Evolutionary conservation across 35 echinoderm and acorn worm genomes (phyloP).

Genomic region (Antedon bifida): DNA sequence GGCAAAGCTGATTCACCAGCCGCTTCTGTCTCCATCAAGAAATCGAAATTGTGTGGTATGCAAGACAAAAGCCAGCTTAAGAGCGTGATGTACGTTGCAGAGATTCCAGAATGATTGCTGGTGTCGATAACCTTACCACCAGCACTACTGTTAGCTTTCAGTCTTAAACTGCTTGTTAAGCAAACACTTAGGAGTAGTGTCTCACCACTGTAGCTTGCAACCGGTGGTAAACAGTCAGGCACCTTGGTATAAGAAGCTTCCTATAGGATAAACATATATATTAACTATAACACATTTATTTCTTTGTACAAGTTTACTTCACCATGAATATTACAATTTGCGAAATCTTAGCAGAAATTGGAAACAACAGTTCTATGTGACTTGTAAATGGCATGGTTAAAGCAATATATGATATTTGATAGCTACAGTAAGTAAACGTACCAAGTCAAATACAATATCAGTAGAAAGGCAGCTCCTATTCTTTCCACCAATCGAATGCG

Average conservation of each 20-base stretch:
- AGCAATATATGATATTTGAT: too few relatives aligned
- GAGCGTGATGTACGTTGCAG: conserved; percentile 50
- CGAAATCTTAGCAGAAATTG: too few relatives aligned
- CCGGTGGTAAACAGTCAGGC: conserved; percentile 40
- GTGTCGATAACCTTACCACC: neutral
- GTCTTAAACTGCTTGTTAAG: conserved; percentile 42
- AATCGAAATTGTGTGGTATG: conserved; percentile 57
- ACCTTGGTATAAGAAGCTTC: conserved; percentile 65
- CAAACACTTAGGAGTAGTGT: conserved; percentile 43
- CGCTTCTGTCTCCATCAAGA: conserved; percentile 9
- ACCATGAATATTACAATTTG: too few relatives aligned
- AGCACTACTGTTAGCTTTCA: conserved; percentile 16
- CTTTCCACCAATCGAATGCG: conserved; percentile 21
- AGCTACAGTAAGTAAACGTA: conserved; percentile 2
- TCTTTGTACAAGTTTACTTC: neutral
- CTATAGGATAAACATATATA: conserved; percentile 12
- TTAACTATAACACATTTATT: neutral
- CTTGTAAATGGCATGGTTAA: too few relatives aligned
- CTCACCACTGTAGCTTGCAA: conserved; percentile 28
- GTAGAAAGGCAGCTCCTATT: conserved; percentile 22
- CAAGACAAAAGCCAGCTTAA: conserved; percentile 68
- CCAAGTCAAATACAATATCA: conserved; percentile 65
- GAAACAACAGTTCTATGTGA: too few relatives aligned
- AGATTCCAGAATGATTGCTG: conserved; percentile 9
- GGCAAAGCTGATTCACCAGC: conserved; percentile 5